These are phyloP conservation scores for Danio aesculapii DNA, from an alignment of 2,797 vertebrate genomes.

Conservation along the genomic window DNA sequence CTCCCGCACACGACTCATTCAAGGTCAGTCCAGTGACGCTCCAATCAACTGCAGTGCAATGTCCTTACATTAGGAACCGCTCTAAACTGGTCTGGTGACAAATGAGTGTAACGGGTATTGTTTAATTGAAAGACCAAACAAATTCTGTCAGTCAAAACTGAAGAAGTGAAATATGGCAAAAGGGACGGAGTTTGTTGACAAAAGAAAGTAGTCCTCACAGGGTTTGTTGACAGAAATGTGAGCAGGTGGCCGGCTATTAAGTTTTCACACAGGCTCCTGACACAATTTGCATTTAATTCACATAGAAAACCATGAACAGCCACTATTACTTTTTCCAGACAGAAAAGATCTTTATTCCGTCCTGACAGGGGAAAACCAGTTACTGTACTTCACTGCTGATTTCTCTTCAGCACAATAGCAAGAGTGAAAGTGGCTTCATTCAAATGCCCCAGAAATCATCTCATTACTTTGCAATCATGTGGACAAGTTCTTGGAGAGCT, in stretches of 20 bases:
- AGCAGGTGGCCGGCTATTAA: constrained; percentile 5
- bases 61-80: constrained; percentile 15
- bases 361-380: not conserved
- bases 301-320: not conserved
- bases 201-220: constrained; percentile 10
- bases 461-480: constrained; percentile 26
- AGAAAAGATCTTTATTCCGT: not conserved
- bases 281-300: not conserved
- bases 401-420: constrained; percentile 1
- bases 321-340: constrained; percentile 5
- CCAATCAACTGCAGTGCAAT: constrained; percentile 26
- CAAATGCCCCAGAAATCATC: not conserved
- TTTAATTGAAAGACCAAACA: not conserved
- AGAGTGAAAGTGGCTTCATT: not conserved
- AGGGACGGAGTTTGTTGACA: constrained; percentile 5
- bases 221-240: constrained; percentile 1
- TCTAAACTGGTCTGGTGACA: constrained; percentile 13
- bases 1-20: constrained; percentile 32
- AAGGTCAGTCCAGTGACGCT: constrained; percentile 53
- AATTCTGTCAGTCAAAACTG: constrained; percentile 7
- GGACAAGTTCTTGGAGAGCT: constrained; percentile 22
- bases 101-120: not conserved
- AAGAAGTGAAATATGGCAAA: constrained; percentile 3
- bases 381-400: not conserved
- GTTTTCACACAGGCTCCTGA: not conserved